Base-by-base conservation (phyloP, 2,888 invertebrate genomes). In the Pegoplata infirma region DNA sequence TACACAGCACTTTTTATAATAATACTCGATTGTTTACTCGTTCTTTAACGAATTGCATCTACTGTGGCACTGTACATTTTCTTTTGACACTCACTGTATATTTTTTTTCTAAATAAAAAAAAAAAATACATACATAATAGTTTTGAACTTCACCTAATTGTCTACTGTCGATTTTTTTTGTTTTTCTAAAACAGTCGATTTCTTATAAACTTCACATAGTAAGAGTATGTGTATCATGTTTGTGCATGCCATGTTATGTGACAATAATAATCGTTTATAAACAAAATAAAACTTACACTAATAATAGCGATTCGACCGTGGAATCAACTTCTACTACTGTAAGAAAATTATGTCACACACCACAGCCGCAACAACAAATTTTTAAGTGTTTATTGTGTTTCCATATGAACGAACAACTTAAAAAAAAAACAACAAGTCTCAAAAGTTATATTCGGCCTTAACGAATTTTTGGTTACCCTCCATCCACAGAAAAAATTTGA, bases 81-180 rank as follows among this genome's bases (percentile, higher is more conserved):
- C n/a, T n/a, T n/a, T n/a, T n/a, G n/a, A n/a, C n/a, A n/a, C n/a
- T n/a, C n/a, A n/a, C n/a, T n/a, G n/a, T n/a, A n/a, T n/a, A n/a
- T n/a, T n/a, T n/a, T n/a, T n/a, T n/a, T n/a, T n/a, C n/a, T n/a
- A n/a, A n/a, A n/a, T n/a, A n/a, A n/a, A n/a, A n/a, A n/a, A n/a
- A n/a, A n/a, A n/a, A n/a, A n/a, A n/a, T n/a, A n/a, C n/a, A n/a
- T n/a, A 51, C 25, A 17, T 67, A 72, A 68, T 63, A 77, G 58
- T 64, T 69, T 73, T 73, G 73, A 78, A 78, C 77, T 73, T 78
- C 73, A 73, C 73, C 77, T 64, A 71, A 55, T 66, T 67, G 61
- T 67, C 66, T 69, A 53, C 58, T 74, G 46, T 61, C 55, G 44
- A 19, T 53, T n/a, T 47, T 2, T 47, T n/a, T n/a, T n/a, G n/a